These are phyloP conservation scores for Heloderma charlesbogerti DNA, from an alignment of 2,113 vertebrate species.

Conservation along the genomic window DNA sequence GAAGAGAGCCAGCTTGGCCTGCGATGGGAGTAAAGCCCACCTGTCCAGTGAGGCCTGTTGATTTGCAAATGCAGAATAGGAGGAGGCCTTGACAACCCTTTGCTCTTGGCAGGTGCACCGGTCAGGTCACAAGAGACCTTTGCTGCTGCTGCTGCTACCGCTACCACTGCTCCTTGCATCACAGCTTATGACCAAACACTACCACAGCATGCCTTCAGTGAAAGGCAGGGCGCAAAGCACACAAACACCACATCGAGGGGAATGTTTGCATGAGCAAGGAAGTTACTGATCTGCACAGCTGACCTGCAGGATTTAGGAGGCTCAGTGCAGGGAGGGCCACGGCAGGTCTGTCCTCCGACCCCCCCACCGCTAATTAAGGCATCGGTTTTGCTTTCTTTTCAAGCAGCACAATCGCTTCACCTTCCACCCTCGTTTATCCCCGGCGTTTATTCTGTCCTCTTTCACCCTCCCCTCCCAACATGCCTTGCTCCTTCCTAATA, in stretches of 20 bases:
- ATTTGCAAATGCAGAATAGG: background rate
- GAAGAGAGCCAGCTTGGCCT: background rate
- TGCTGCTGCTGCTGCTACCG: background rate
- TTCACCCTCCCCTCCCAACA: background rate
- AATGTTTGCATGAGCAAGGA: conserved; percentile 3
- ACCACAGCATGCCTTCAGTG: background rate
- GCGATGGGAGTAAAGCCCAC: too few relatives aligned
- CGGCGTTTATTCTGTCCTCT: background rate
- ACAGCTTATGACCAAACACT: background rate
- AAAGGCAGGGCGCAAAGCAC: background rate
- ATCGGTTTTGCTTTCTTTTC: background rate
- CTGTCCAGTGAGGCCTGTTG: too few relatives aligned
- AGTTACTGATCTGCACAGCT: background rate
- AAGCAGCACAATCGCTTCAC: background rate
- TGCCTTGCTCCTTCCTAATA: background rate
- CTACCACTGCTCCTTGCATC: too few relatives aligned
- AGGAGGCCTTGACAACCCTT: background rate
- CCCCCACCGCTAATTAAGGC: background rate
- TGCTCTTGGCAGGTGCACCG: background rate
- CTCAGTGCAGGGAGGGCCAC: background rate
- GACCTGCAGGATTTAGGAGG: background rate
- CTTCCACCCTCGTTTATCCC: background rate
- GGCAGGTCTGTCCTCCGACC: background rate
- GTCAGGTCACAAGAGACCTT: background rate
- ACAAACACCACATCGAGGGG: background rate